Evolutionary conservation across 2,888 invertebrate species (phyloP), one percentile per base, ranked within the genome.

Genomic region (Dilophus febrilis): DNA sequence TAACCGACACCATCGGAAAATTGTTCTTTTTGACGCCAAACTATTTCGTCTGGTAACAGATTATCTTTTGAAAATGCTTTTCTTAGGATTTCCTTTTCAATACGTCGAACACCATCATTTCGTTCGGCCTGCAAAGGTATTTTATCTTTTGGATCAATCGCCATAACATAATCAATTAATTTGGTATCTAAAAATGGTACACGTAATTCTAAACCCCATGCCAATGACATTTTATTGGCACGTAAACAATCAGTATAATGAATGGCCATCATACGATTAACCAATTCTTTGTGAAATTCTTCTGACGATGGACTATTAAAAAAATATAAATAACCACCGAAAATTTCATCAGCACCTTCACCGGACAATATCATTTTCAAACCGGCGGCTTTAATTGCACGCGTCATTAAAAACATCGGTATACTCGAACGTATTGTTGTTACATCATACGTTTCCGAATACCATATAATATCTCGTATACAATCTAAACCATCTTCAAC

Each of bases 241-340:
- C 86, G 66, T 32, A 86, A 61, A 2, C 85, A 85, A 56, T 87
- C 86, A 51, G 80, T 86, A 48, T 84, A 57, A 57, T 84, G 81
- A 49, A 87, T 75, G 51, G 84, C 79, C 22, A 70, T 70, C 2
- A 86, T 67, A 38, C 86, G 67, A 43, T 52, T 57, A 1, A 63
- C 61, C 52, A 86, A 80, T 61, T 92, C 91, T 33, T 72, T 66
- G 49, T 87, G 81, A 11, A 74, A 87, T 7, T 71, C 77, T 27
- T 64, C 57, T 10, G 74, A 62, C 44, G 68, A 71, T 12, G 90
- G 90, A 1, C 90, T 87, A 51, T 88, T 85, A 55, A 87, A 77
- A 60, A 94, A 94, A 58, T 94, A 94, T 54, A 92, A 82, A 53
- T 94, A 90, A 1, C 94, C 94, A 51, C 92, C 91, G n/a, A 88